Evolutionary conservation across 1,140 invertebrate species (phyloP).

Genomic region (Bombus cullumanus): DNA sequence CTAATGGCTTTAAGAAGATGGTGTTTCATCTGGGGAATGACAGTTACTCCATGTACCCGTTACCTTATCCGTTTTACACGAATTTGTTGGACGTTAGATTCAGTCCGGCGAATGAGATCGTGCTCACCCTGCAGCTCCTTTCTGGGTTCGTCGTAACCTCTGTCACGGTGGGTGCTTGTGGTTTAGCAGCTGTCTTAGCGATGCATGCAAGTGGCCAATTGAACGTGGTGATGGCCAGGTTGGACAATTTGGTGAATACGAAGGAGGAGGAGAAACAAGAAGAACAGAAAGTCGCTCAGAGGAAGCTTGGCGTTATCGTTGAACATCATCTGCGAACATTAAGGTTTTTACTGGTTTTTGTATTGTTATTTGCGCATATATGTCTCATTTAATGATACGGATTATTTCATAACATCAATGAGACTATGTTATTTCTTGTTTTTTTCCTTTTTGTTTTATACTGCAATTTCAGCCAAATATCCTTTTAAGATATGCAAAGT

Average conservation of each 20-base stretch:
- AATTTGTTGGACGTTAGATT: conserved; percentile 42
- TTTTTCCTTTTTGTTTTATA: no score
- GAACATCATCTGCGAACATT: conserved; percentile 49
- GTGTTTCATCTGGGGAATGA: conserved; percentile 42
- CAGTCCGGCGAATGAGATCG: conserved; percentile 58
- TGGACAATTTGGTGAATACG: conserved; percentile 43
- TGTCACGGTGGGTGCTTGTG: conserved; percentile 53
- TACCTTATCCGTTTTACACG: conserved; percentile 50
- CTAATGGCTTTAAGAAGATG: conserved; percentile 57
- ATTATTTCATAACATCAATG: no score
- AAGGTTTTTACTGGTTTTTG: conserved; percentile 13
- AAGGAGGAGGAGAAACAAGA: background rate
- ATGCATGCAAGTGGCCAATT: conserved; percentile 68
- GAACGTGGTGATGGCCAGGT: conserved; percentile 43
- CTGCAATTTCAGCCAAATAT: no score
- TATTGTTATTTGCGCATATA: background rate
- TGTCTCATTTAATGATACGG: no score
- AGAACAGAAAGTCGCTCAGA: background rate
- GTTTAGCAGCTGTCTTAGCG: conserved; percentile 56
- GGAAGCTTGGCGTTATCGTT: conserved; percentile 30
- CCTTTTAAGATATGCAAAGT: no score
- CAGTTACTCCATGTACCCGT: conserved; percentile 41
- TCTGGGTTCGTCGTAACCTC: conserved; percentile 49
- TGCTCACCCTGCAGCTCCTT: conserved; percentile 37
- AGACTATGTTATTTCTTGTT: no score